Evolutionary conservation across 2,797 vertebrate genomes (phyloP).

Genomic region (Limosa lapponica): DNA sequence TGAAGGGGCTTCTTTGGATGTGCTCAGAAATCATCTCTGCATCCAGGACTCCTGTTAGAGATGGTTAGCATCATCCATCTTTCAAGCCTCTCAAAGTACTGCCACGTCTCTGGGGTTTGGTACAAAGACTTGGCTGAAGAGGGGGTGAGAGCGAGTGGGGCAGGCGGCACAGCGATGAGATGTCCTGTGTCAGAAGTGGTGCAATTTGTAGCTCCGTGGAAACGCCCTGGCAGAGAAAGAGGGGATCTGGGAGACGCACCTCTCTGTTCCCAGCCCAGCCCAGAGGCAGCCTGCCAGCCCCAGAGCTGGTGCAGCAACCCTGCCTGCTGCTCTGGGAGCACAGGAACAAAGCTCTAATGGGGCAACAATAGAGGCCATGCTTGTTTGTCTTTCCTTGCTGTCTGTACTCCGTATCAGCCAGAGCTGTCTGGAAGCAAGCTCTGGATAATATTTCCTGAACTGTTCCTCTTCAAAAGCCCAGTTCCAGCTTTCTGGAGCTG

Average conservation of each 20-base stretch:
- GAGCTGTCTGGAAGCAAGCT: not conserved
- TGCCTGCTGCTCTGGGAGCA: not conserved
- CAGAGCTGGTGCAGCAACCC: not conserved
- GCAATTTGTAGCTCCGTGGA: not conserved
- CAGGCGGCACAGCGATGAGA: rapidly evolving
- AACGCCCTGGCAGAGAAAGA: not conserved
- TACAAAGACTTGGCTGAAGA: not conserved
- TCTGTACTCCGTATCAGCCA: not conserved
- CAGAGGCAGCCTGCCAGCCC: slow-evolving; percentile 2
- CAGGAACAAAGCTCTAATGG: not conserved
- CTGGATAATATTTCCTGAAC: not conserved
- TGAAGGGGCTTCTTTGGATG: not conserved
- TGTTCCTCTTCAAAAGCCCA: not conserved
- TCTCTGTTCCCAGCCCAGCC: not conserved
- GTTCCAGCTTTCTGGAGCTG: not conserved
- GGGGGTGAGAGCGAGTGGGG: rapidly evolving
- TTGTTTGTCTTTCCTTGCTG: not conserved
- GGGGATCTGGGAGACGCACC: not conserved
- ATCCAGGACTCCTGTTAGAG: not conserved
- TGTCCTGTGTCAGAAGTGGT: not conserved
- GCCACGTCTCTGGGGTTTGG: not conserved
- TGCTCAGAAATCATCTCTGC: not conserved
- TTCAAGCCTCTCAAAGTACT: not conserved
- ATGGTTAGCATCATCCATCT: not conserved
- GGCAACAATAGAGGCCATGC: not conserved